These are phyloP conservation scores for Melieria picta DNA, from an alignment of 2,888 invertebrate genomes.

Conservation along the genomic window DNA sequence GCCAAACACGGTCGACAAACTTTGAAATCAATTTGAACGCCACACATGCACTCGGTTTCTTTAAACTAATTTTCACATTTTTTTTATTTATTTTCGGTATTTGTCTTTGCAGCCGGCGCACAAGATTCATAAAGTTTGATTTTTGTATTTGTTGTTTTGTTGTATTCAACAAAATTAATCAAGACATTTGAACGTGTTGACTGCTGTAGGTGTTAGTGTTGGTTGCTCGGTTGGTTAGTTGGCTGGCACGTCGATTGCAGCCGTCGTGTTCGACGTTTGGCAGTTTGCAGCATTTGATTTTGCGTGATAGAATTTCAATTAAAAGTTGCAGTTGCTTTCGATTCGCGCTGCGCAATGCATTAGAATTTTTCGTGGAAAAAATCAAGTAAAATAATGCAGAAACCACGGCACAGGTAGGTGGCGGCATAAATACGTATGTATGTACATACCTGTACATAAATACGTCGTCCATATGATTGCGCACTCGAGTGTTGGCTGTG, in stretches of 20 bases:
- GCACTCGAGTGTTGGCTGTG: too few species aligned
- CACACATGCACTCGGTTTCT: constrained; percentile 1
- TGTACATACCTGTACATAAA: too few species aligned
- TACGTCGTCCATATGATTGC: too few species aligned
- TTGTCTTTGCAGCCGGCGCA: too few species aligned
- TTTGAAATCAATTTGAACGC: constrained; percentile 34
- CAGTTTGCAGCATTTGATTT: background rate
- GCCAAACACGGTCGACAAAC: constrained; percentile 35
- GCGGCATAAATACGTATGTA: too few species aligned
- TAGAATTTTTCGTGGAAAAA: constrained; percentile 17
- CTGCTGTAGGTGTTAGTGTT: constrained; percentile 19
- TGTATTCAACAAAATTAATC: constrained; percentile 24
- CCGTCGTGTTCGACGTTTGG: constrained; percentile 5
- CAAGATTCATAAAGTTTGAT: background rate
- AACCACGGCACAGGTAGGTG: too few species aligned
- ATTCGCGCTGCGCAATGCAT: background rate
- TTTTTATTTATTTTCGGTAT: background rate
- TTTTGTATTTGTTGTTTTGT: background rate
- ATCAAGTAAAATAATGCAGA: too few species aligned
- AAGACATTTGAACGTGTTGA: constrained; percentile 30
- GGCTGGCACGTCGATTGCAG: background rate
- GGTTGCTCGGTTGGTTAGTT: background rate
- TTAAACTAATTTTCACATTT: background rate
- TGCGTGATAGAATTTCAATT: constrained; percentile 34
- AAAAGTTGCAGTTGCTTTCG: background rate